These are phyloP conservation scores for Epinephelus lanceolatus DNA, from an alignment of 2,113 vertebrate genomes.

Conservation along the genomic window DNA sequence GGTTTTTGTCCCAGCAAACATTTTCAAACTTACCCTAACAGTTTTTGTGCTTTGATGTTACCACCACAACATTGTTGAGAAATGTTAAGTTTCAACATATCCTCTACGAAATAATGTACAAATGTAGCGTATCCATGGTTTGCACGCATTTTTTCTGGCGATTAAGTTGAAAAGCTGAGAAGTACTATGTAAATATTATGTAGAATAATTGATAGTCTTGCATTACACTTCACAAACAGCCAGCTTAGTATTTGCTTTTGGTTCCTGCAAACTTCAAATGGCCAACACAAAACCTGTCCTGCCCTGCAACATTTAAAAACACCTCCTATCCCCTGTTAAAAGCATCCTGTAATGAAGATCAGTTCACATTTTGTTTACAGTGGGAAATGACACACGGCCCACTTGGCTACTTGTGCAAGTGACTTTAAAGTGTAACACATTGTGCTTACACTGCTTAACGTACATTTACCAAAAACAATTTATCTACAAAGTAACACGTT, in stretches of 20 bases:
- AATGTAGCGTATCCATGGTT: too few relatives aligned
- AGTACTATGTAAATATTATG: not conserved
- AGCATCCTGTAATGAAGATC: constrained; percentile 39
- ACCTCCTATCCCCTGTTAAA: constrained; percentile 25
- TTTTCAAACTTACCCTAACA: too few relatives aligned
- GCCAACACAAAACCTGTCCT: constrained; percentile 53
- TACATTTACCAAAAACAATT: constrained; percentile 2
- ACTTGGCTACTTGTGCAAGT: constrained; percentile 23
- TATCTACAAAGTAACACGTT: not conserved
- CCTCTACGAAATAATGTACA: too few relatives aligned
- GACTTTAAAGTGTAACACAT: not conserved
- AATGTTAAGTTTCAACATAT: too few relatives aligned
- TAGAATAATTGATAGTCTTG: not conserved
- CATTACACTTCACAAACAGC: not conserved
- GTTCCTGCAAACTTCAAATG: constrained; percentile 69
- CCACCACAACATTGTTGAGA: too few relatives aligned
- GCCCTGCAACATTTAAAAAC: constrained; percentile 37
- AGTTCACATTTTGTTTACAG: constrained; percentile 52
- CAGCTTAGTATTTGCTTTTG: constrained; percentile 6
- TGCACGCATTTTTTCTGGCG: too few relatives aligned
- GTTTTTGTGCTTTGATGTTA: too few relatives aligned
- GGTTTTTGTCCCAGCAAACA: too few relatives aligned
- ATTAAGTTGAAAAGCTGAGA: too few relatives aligned
- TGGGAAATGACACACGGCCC: constrained; percentile 61
- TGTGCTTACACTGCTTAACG: not conserved